phyloP scores from a whole-genome alignment of 2,113 vertebrate genomes.

The Podilymbus podiceps region DNA sequence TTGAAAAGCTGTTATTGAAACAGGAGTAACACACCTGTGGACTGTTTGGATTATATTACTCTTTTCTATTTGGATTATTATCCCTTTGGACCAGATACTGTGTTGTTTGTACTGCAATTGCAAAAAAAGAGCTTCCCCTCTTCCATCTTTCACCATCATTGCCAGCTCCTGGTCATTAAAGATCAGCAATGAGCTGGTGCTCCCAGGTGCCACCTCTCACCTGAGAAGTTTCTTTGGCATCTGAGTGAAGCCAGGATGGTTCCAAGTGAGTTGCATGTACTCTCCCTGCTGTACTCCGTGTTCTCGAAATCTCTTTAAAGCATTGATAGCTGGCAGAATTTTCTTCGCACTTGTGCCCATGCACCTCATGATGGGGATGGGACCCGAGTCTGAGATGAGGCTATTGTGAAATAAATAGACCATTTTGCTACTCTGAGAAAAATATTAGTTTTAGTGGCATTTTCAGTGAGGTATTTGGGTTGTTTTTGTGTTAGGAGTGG shows the following conservation, averaged over 20 bases:
- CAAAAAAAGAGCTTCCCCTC: not conserved
- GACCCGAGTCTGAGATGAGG: not conserved
- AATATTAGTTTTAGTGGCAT: not conserved
- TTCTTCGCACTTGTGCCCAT: not conserved
- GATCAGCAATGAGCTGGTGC: not conserved
- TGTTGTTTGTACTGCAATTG: not conserved
- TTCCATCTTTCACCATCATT: not conserved
- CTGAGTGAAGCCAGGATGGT: not conserved
- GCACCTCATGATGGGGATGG: not conserved
- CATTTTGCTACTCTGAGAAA: not conserved
- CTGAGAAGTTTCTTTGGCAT: not conserved
- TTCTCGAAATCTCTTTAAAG: not conserved
- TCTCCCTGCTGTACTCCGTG: not conserved
- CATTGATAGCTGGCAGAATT: not conserved
- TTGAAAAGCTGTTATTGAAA: not conserved
- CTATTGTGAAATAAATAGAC: not conserved
- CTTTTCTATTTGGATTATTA: not conserved
- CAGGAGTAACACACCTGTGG: not conserved
- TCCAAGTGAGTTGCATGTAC: not conserved
- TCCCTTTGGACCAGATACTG: not conserved
- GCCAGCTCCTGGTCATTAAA: not conserved
- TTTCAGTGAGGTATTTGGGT: not conserved
- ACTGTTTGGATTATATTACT: not conserved
- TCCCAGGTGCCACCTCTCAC: not conserved
- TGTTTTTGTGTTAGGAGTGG: not conserved